Percentiles rank a stretch among this genome's conserved stretches.
These are phyloP conservation scores for Theocolax elegans DNA, from an alignment of 1,140 invertebrate species.

Conservation along the genomic window DNA sequence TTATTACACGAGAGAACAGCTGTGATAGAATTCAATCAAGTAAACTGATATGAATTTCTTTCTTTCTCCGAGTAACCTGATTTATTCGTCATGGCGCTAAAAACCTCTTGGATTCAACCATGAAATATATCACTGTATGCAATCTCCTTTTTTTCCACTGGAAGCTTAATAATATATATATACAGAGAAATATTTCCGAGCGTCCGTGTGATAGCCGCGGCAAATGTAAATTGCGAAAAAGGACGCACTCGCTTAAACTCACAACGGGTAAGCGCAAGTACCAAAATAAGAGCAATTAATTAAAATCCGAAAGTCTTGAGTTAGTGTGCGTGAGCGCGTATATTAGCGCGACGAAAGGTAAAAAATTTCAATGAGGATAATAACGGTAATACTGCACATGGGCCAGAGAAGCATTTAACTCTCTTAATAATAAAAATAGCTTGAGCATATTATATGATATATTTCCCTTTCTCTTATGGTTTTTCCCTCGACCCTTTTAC, in stretches of 20 bases:
- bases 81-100: conserved; percentile 19
- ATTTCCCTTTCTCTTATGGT: neutral
- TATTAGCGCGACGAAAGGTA: conserved; percentile 26
- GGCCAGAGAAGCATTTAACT: conserved; percentile 27
- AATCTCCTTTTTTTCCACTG: neutral
- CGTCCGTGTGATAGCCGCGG: conserved; percentile 12
- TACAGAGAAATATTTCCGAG: conserved; percentile 7
- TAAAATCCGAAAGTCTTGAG: conserved; percentile 12
- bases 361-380: conserved; percentile 30
- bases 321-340: no score
- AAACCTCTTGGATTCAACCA: conserved; percentile 20
- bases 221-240: conserved; percentile 35
- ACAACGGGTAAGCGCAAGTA: neutral
- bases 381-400: conserved; percentile 35
- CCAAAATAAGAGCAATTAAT: conserved; percentile 37
- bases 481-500: neutral
- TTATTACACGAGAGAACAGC: neutral
- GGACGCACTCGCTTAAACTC: conserved; percentile 18
- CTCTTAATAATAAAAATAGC: conserved; percentile 39
- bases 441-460: neutral
- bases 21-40: conserved; percentile 22
- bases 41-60: neutral
- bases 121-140: conserved; percentile 23
- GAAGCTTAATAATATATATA: conserved; percentile 25
- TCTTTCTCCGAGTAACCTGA: conserved; percentile 8